phyloP scores from a whole-genome alignment of 1,140 invertebrate species.

The Yoshiicerus persimilis region DNA sequence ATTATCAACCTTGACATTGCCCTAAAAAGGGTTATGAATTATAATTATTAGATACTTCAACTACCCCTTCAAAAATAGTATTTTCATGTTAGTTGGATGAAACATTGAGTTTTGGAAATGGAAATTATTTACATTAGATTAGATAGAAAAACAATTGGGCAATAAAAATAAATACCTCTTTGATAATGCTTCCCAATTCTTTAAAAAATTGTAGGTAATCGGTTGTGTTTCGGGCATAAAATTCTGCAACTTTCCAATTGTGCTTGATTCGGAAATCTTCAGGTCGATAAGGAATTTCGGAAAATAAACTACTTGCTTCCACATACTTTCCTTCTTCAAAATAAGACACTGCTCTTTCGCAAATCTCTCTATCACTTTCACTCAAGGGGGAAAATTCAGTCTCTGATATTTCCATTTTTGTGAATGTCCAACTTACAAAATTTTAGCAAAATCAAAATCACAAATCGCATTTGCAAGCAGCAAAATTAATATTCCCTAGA shows the following conservation, averaged over 20 bases:
- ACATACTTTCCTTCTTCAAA: conserved; percentile 61
- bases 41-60: too few relatives aligned
- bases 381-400: conserved; percentile 42
- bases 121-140: too few relatives aligned
- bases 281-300: conserved; percentile 63
- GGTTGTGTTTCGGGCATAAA: conserved; percentile 68
- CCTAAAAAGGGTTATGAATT: background rate
- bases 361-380: conserved; percentile 63
- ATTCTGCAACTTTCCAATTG: conserved; percentile 72
- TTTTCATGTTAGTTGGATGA: too few relatives aligned
- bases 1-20: conserved; percentile 3
- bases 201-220: conserved; percentile 72
- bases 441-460: too few relatives aligned
- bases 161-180: conserved; percentile 54
- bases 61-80: too few relatives aligned
- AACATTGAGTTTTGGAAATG: too few relatives aligned
- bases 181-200: conserved; percentile 64
- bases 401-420: background rate
- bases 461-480: too few relatives aligned
- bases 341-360: conserved; percentile 60
- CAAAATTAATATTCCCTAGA: too few relatives aligned
- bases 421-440: background rate
- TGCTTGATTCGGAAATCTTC: conserved; percentile 70
- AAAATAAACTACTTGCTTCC: conserved; percentile 62
- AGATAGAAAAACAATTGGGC: too few relatives aligned